Base-by-base conservation (phyloP, 2,113 vertebrate species). In the Chelonoidis abingdonii region DNA sequence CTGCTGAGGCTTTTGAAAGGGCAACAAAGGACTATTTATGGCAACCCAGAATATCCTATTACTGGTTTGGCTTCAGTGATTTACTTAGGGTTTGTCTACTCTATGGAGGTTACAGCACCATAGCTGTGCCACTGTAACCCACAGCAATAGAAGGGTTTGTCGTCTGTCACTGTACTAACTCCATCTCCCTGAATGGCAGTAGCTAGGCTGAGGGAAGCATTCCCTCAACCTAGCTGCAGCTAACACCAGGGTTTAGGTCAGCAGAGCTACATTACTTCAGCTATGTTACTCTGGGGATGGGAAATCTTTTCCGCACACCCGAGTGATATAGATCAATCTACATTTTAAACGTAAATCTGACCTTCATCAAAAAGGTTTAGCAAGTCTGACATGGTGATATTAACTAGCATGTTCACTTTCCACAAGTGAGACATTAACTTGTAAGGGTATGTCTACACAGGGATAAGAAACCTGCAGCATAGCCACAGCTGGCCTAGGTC, bases 341-440 rank as follows among this genome's bases (percentile, higher is more conserved):
- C 62, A 65, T 65, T 31, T 59, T 35, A 65, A 35, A 31, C 8
- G 6, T 8, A 65, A 31, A 65, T 31, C 29, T 8, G 14, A 31
- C 16, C 31, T 65, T 17, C 4, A 14, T 35, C 62, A 65, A 65
- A 65, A 35, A 65, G 4, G 59, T 65, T 65, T 35, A 27, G 31
- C 3, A 69, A n/a, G 65, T 69, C 65, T 69, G 65, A 69, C 65
- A 65, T 31, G 6, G 12, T 3, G 44, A 2, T 0, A 80, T 44
- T 57, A 89, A 17, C 16, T 44, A 44, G 44, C 44, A 44, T 44
- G 44, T 44, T 22, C 89, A 86, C 0, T 17, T 72, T 47, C 0
- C 24, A 86, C 35, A 17, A n/a, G 4, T 24, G 0, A 25, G 19
- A 72, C 53, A n/a, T 72, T 79, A 47, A n/a, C 72, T 0, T 22